A percentile compares a stretch with the other conserved stretches of the same genome.
Conservation (phyloP, 1,140 invertebrate species). For the Drosophila dunni region DNA sequence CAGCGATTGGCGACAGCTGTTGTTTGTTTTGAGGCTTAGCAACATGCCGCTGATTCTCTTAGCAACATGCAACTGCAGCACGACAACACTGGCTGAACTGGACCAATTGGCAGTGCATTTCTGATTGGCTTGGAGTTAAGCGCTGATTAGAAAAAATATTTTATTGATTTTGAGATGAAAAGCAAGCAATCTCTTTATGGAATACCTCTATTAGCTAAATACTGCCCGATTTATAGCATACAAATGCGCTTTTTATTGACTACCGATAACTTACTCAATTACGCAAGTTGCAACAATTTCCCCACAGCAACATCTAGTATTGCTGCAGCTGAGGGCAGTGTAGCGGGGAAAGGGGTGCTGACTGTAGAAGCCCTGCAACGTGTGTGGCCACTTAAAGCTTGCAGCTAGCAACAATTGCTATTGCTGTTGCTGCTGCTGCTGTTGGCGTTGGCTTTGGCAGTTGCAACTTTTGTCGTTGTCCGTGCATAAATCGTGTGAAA, state of each 20-base stretch:
- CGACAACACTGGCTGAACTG: constrained; percentile 22
- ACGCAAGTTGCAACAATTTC: constrained; percentile 25
- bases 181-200: not conserved
- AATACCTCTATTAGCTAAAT: not conserved
- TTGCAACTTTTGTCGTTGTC: constrained; percentile 77
- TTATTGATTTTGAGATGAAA: no score
- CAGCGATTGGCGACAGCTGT: constrained; percentile 20
- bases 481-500: constrained; percentile 84
- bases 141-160: not conserved
- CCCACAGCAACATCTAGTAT: not conserved
- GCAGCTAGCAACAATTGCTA: constrained; percentile 40
- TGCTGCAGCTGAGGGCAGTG: not conserved
- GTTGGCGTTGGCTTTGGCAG: constrained; percentile 54
- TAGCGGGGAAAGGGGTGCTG: not conserved
- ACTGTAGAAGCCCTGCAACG: constrained; percentile 53
- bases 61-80: constrained; percentile 34
- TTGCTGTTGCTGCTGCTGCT: constrained; percentile 56
- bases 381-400: constrained; percentile 66
- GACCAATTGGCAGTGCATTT: constrained; percentile 1
- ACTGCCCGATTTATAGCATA: not conserved
- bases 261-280: constrained; percentile 24
- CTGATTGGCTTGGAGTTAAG: constrained; percentile 17
- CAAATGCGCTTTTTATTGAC: not conserved
- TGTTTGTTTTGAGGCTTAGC: constrained; percentile 28
- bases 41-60: constrained; percentile 32